Conservation (phyloP, 2,797 vertebrate genomes). For the Paguma larvata region DNA sequence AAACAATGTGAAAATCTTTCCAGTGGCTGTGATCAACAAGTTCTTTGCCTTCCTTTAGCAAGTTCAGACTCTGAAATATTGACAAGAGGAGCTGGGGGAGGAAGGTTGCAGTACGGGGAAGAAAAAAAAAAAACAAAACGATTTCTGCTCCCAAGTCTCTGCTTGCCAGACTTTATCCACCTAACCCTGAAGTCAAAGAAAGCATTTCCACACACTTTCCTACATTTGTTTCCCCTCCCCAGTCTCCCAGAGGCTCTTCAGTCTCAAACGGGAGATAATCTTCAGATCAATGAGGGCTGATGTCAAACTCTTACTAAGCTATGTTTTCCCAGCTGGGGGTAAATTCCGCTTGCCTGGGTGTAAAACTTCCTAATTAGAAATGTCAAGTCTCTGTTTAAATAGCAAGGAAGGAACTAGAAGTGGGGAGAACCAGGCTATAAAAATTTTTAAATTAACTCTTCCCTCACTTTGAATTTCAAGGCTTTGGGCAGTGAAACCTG, state of each 20-base stretch:
- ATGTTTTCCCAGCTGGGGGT: conserved; percentile 96
- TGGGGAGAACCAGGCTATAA: conserved; percentile 60
- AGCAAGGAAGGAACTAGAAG: conserved; percentile 86
- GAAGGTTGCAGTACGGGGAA: conserved; percentile 40
- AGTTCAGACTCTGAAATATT: conserved; percentile 72
- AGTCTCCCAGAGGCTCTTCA: conserved; percentile 90
- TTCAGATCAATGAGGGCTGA: conserved; percentile 96
- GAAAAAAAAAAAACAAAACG: conserved; percentile 71
- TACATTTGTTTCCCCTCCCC: conserved; percentile 92
- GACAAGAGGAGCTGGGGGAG: conserved; percentile 58
- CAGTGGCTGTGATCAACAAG: conserved; percentile 54
- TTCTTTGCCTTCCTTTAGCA: conserved; percentile 65
- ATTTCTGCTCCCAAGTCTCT: conserved; percentile 81
- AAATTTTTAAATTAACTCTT: conserved; percentile 84
- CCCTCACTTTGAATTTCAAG: conserved; percentile 60
- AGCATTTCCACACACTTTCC: conserved; percentile 91
- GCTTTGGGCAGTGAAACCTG: background rate
- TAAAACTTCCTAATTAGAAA: conserved; percentile 93
- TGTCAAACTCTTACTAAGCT: conserved; percentile 97
- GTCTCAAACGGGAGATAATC: conserved; percentile 96
- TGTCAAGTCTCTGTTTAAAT: conserved; percentile 89
- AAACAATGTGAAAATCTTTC: conserved; percentile 66
- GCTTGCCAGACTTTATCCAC: conserved; percentile 86
- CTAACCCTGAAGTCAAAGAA: conserved; percentile 89
- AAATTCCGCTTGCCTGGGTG: conserved; percentile 94